Evolutionary conservation across 2,797 vertebrate genomes (phyloP), one percentile per base, ranked within the genome.

Genomic region (Pipistrellus pygmaeus): DNA sequence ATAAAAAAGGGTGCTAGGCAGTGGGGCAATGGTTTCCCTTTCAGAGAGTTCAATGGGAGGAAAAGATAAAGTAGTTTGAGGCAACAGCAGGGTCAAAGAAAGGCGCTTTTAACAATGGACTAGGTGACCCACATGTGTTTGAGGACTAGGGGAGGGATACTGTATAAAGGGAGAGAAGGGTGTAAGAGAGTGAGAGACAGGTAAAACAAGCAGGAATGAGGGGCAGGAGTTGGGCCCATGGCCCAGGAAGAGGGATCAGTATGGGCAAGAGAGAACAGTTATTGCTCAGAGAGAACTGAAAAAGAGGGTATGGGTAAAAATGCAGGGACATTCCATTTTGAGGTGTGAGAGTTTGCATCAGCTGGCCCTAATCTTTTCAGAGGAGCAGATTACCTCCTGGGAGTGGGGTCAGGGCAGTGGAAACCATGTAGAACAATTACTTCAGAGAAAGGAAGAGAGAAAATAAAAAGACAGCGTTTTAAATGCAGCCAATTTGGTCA

Each of bases 21-120:
- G 38, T 21, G 11, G n/a, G 60, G 51, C 48, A 85, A 48, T 0
- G 15, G 25, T 48, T 68, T 83, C 35, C 62, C 68, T 51, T 48
- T 35, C 17, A 38, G 55, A 57, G n/a, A 78, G 48, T 68, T 48
- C 57, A 62, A 75, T 21, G 38, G 38, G 64, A 85, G 35, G 38
- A 71, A 83, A 81, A 81, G 48, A 71, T 3, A 73, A 72, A 32
- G 15, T 60, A 55, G 14, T 25, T 53, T 60, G 69, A 92, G 48
- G 18, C 5, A 7, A 27, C 15, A 77, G 41, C 15, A 69, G 53
- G 15, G 14, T 66, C 71, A 66, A 72, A 68, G 23, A 55, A 68
- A 66, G 21, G 15, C 35, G 25, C 41, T 64, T 71, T 80, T 30
- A 62, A 75, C 66, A 88, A 80, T 17, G 6, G 13, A 53, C 38